A percentile compares a stretch with the other conserved stretches of the same genome.
Evolutionary conservation across 1,140 invertebrate genomes (phyloP).

Genomic region (Trypoxylus dichotomus): DNA sequence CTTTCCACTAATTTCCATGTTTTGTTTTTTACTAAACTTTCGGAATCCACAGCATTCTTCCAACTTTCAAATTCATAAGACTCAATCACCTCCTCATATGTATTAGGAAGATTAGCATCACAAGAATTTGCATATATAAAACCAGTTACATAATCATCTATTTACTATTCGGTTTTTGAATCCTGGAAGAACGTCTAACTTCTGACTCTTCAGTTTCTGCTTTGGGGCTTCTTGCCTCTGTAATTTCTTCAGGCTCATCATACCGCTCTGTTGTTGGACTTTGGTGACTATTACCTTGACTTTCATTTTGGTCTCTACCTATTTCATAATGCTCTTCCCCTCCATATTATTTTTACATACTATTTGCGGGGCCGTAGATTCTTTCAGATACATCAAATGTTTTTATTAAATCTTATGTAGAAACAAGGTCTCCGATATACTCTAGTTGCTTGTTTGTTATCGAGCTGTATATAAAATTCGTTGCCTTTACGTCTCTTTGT

Average conservation of each 20-base stretch:
- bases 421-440: constrained; percentile 32
- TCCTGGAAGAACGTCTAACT: not conserved
- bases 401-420: constrained; percentile 38
- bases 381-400: constrained; percentile 26
- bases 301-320: too few relatives aligned
- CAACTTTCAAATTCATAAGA: constrained; percentile 12
- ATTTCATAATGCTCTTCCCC: too few relatives aligned
- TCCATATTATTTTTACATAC: too few relatives aligned
- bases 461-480: constrained; percentile 39
- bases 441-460: constrained; percentile 41
- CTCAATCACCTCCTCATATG: constrained; percentile 24
- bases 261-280: too few relatives aligned
- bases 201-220: not conserved
- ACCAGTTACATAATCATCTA: not conserved
- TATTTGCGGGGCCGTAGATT: too few relatives aligned
- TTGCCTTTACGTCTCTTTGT: constrained; percentile 36
- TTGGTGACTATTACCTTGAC: too few relatives aligned
- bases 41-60: constrained; percentile 42
- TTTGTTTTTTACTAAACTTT: constrained; percentile 43
- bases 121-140: not conserved
- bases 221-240: not conserved
- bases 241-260: not conserved
- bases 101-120: not conserved
- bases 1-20: constrained; percentile 47
- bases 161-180: not conserved